phyloP scores from a whole-genome alignment of 64 coral and sea anemone species.

The Montipora foliosa region DNA sequence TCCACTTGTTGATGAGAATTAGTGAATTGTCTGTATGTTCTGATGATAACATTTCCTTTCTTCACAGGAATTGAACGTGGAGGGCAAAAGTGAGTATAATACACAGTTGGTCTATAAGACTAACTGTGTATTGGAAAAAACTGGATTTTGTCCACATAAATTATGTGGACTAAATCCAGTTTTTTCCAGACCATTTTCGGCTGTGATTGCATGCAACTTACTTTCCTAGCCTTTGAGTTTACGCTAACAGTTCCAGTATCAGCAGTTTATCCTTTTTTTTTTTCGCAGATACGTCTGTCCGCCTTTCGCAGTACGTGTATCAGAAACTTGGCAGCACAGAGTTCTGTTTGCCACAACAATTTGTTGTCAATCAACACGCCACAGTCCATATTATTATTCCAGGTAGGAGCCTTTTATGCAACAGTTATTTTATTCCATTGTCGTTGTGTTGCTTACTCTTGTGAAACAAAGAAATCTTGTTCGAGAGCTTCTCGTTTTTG shows the following conservation, averaged over 20 bases:
- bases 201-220: too few relatives aligned
- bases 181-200: too few relatives aligned
- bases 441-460: neutral
- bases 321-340: constrained; percentile 68
- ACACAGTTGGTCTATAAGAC: neutral
- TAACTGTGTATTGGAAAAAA: too few relatives aligned
- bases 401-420: constrained; percentile 31
- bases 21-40: neutral
- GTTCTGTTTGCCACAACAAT: constrained; percentile 83
- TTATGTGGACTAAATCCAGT: too few relatives aligned
- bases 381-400: constrained; percentile 98
- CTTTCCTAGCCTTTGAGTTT: too few relatives aligned
- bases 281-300: constrained; percentile 56
- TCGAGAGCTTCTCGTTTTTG: neutral
- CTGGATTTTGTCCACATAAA: too few relatives aligned
- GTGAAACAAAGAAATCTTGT: neutral
- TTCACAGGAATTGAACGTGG: constrained; percentile 75
- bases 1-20: neutral
- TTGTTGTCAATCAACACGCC: constrained; percentile 74
- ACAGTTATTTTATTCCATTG: neutral
- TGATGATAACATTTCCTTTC: neutral
- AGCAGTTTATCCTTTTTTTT: neutral
- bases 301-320: constrained; percentile 91
- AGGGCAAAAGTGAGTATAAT: constrained; percentile 57
- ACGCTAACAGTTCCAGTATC: too few relatives aligned